A percentile compares a stretch with the other conserved stretches of the same genome.
Conservation (phyloP, 2,113 vertebrate species). For the Catagonus wagneri region DNA sequence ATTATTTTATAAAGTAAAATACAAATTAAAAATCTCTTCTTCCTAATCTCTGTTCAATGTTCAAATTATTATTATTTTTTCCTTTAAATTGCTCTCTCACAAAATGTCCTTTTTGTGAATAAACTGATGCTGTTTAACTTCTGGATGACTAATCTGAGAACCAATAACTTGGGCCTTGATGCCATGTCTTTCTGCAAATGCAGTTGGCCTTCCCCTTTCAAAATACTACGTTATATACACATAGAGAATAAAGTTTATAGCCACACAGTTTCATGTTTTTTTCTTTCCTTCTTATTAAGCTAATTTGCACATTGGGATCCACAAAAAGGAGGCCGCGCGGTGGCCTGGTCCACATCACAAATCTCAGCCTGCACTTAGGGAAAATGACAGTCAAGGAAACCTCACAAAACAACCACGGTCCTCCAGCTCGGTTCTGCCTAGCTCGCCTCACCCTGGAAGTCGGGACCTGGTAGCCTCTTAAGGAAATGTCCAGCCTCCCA, state of each 20-base stretch:
- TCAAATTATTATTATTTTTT: background rate
- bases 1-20: slow-evolving; percentile 45
- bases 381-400: background rate
- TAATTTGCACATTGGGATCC: background rate
- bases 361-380: background rate
- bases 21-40: slow-evolving; percentile 13
- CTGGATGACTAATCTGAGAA: background rate
- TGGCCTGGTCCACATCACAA: background rate
- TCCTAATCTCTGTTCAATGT: background rate
- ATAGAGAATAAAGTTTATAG: background rate
- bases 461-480: background rate
- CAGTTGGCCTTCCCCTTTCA: background rate
- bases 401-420: background rate
- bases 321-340: background rate
- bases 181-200: background rate
- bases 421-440: background rate
- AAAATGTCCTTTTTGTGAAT: background rate
- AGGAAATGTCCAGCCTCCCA: background rate
- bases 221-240: background rate
- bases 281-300: background rate
- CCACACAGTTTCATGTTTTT: background rate
- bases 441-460: background rate
- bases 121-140: background rate
- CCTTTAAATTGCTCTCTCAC: background rate
- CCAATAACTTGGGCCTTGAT: background rate